Evolutionary conservation across 1,140 invertebrate species (phyloP), one percentile per base, ranked within the genome.

Genomic region (Drosophila seguyi): DNA sequence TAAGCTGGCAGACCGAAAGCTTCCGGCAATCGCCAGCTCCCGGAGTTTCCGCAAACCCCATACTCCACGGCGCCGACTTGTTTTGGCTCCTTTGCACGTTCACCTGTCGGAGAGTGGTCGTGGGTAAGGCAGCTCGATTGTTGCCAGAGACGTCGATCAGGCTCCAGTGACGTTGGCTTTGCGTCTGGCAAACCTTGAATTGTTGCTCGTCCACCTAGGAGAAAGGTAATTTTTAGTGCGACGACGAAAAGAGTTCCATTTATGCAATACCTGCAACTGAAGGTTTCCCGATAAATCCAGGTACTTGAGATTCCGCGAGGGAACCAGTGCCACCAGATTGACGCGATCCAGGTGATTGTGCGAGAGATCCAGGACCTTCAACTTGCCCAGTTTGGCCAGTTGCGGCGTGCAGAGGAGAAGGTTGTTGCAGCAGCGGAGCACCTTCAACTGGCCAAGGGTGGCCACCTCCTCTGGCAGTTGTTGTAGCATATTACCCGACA

Each of bases 11-110:
- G 65, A 97, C 95, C 79, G 95, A 95, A 7, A 97, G 92, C 80
- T 95, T 95, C 81, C 96, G 94, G 74, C 94, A 94, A 67, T 94
- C 95, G 0, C 74, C 62, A 14, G 74, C 56, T 39, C 96, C 96
- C 2, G 96, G 94, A n/a, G 96, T 96, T 93, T 97, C 96, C 1
- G 96, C 96, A 93, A 97, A 97, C 47, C 97, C 96, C n/a, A 97
- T 93, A 36, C 94, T 94, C 97, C 96, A 97, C 1, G 95, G 95
- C 10, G 85, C 71, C 4, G 66, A 94, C 94, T 74, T 94, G 93
- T 57, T 94, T 93, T 67, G 93, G 94, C 57, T 93, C 92, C 74
- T 92, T 93, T 88, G 95, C 60, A 94, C 16, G 91, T 13, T 95
- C 94, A 61, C 44, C 71, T 63, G 59, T 3, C 68, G 93, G 56